Evolutionary conservation across 2,888 invertebrate genomes (phyloP).

Genomic region (Ectemnius lituratus): DNA sequence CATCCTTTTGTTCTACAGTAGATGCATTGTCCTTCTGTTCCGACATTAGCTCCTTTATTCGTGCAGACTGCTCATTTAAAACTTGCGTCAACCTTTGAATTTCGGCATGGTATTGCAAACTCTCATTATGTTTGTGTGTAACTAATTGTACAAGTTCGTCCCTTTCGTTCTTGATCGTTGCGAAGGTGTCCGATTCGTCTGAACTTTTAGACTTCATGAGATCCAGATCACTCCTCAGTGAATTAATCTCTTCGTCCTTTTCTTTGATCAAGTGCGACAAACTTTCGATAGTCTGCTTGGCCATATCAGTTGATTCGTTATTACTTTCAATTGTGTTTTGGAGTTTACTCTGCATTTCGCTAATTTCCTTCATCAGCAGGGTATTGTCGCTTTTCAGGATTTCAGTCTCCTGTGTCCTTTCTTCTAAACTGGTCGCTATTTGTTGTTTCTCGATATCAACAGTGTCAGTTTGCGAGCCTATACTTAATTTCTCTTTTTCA

Average conservation of each 20-base stretch:
- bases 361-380: slow-evolving; percentile 66
- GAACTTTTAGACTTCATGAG: slow-evolving; percentile 7
- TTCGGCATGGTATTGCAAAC: slow-evolving; percentile 90
- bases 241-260: slow-evolving; percentile 76
- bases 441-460: too few species aligned
- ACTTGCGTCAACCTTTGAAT: slow-evolving; percentile 86
- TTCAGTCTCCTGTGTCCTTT: slow-evolving; percentile 33
- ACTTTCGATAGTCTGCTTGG: slow-evolving; percentile 73
- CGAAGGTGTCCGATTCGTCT: slow-evolving; percentile 54
- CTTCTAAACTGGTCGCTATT: slow-evolving; percentile 11
- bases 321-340: slow-evolving; percentile 68
- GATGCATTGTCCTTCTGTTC: slow-evolving; percentile 75
- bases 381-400: slow-evolving; percentile 70
- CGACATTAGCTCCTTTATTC: slow-evolving; percentile 76
- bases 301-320: slow-evolving; percentile 67
- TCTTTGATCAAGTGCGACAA: slow-evolving; percentile 73
- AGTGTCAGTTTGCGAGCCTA: too few species aligned
- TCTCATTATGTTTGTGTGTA: slow-evolving; percentile 91
- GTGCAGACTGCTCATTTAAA: slow-evolving; percentile 67
- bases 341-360: slow-evolving; percentile 48
- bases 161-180: slow-evolving; percentile 80
- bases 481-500: slow-evolving; percentile 36
- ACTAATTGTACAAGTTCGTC: slow-evolving; percentile 85
- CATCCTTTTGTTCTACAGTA: slow-evolving; percentile 68
- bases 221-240: slow-evolving; percentile 50